A percentile compares a stretch with the other conserved stretches of the same genome.
phyloP scores from a whole-genome alignment of 1,140 invertebrate species.

The Dufourea novaeangliae region DNA sequence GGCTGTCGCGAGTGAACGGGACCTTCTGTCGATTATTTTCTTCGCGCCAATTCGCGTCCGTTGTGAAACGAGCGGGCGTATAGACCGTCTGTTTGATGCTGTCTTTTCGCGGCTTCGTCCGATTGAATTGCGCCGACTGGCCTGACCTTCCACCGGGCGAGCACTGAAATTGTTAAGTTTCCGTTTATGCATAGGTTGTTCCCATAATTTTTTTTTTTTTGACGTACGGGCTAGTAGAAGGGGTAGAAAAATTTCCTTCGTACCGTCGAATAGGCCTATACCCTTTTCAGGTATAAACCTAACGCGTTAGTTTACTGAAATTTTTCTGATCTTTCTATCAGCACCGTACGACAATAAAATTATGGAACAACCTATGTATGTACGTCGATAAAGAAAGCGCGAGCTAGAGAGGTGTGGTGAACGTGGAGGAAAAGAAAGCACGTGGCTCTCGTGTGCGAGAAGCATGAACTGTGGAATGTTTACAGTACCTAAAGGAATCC shows the following conservation, averaged over 20 bases:
- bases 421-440: not conserved
- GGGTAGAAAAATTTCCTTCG: too few relatives aligned
- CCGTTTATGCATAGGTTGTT: too few relatives aligned
- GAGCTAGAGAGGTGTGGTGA: not conserved
- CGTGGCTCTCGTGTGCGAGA: conserved; percentile 20
- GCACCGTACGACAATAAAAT: too few relatives aligned
- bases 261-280: too few relatives aligned
- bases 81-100: conserved; percentile 25
- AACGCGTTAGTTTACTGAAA: too few relatives aligned
- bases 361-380: too few relatives aligned
- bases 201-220: too few relatives aligned
- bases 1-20: conserved; percentile 13
- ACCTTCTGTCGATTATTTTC: conserved; percentile 29
- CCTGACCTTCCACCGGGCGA: conserved; percentile 19
- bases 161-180: conserved; percentile 40
- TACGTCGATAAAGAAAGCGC: not conserved
- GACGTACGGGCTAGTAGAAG: too few relatives aligned
- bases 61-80: not conserved
- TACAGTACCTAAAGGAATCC: conserved; percentile 81
- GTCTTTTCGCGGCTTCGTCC: conserved; percentile 35
- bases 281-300: too few relatives aligned
- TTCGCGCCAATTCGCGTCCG: conserved; percentile 34
- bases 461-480: conserved; percentile 35
- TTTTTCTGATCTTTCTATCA: too few relatives aligned
- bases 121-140: conserved; percentile 16